These are phyloP conservation scores for Thereva nobilitata DNA, from an alignment of 2,888 invertebrate species.

Conservation along the genomic window DNA sequence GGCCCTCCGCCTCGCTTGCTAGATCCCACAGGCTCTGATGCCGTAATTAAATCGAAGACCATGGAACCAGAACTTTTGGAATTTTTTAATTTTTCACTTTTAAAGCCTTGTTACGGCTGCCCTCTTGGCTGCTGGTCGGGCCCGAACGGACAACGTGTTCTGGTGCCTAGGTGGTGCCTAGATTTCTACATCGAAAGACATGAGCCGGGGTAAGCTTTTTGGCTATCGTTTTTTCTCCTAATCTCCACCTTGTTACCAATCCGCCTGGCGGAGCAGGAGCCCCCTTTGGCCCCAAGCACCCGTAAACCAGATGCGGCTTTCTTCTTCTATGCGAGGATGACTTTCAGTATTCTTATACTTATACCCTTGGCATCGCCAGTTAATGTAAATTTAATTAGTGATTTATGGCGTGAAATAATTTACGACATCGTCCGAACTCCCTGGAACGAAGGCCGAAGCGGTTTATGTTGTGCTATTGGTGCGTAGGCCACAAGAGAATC, in stretches of 20 bases:
- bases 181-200: neutral
- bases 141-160: neutral
- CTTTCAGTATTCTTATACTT: slow-evolving; percentile 22
- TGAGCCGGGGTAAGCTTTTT: slow-evolving; percentile 26
- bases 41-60: slow-evolving; percentile 29
- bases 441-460: neutral
- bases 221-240: slow-evolving; percentile 14
- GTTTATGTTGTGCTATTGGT: neutral
- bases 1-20: neutral
- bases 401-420: slow-evolving; percentile 42
- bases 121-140: neutral
- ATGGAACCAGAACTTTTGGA: slow-evolving; percentile 28
- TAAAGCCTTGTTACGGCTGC: slow-evolving; percentile 4
- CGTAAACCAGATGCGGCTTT: too few species aligned
- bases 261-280: neutral
- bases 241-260: slow-evolving; percentile 16
- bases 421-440: slow-evolving; percentile 35
- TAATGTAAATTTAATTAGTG: slow-evolving; percentile 42
- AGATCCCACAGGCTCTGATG: neutral
- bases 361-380: neutral
- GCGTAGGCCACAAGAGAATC: slow-evolving; percentile 11
- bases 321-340: slow-evolving; percentile 3
- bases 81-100: slow-evolving; percentile 31
- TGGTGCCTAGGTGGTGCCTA: neutral
- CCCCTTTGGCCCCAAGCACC: too few species aligned